Percentiles rank a stretch among this genome's conserved stretches.
These are phyloP conservation scores for Phylloscopus trochiloides DNA, from an alignment of 2,113 vertebrate genomes.

Conservation along the genomic window DNA sequence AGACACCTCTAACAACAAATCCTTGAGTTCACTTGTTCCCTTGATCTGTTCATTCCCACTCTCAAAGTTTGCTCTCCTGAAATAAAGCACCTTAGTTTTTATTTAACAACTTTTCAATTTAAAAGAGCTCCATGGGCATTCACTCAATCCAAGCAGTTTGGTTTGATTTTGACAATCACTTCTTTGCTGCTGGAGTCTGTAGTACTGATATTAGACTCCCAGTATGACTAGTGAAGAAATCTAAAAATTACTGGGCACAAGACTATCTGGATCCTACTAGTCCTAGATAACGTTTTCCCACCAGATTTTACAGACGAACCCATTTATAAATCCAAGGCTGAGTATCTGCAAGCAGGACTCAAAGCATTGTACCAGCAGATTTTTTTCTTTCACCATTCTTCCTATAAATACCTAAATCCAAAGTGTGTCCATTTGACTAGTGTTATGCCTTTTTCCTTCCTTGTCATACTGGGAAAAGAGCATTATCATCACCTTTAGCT, in stretches of 20 bases:
- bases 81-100: neutral
- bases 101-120: neutral
- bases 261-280: neutral
- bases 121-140: neutral
- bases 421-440: neutral
- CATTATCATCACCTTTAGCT: neutral
- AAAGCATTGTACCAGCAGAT: neutral
- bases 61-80: neutral
- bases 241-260: neutral
- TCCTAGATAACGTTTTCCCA: neutral
- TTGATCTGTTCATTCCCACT: accelerated
- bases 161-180: neutral
- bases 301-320: neutral
- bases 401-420: neutral
- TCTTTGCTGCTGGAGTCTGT: neutral
- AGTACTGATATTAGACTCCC: neutral
- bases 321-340: neutral
- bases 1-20: neutral
- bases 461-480: neutral
- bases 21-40: neutral
- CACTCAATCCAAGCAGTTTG: neutral
- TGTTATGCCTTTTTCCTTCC: neutral
- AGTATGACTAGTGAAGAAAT: neutral
- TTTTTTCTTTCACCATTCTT: neutral
- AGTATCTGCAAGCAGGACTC: neutral